These are phyloP conservation scores for Sylvilagus floridanus DNA, from an alignment of 2,797 vertebrate species.

Conservation along the genomic window DNA sequence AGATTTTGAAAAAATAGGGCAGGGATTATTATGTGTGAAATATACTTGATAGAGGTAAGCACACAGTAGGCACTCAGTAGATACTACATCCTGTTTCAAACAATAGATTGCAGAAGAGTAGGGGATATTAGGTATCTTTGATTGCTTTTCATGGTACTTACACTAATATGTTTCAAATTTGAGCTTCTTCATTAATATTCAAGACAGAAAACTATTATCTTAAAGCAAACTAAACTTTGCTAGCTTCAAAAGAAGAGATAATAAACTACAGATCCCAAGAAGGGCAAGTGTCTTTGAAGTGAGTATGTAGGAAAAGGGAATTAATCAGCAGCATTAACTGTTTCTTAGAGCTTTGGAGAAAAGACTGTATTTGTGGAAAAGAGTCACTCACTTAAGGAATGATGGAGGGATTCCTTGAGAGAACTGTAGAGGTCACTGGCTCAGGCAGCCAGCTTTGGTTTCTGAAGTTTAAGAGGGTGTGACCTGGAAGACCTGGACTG, in stretches of 20 bases:
- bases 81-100: slow-evolving; percentile 10
- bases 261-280: slow-evolving; percentile 81
- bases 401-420: slow-evolving; percentile 43
- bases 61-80: slow-evolving; percentile 59
- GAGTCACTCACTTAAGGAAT: slow-evolving; percentile 49
- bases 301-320: slow-evolving; percentile 65
- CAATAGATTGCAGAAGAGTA: background rate
- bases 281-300: slow-evolving; percentile 81
- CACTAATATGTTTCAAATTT: slow-evolving; percentile 76
- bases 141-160: slow-evolving; percentile 62
- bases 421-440: background rate
- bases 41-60: background rate
- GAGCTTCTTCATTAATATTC: slow-evolving; percentile 81
- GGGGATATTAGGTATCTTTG: slow-evolving; percentile 29
- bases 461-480: background rate
- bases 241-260: slow-evolving; percentile 83
- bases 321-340: slow-evolving; percentile 80
- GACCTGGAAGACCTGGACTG: background rate
- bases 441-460: background rate
- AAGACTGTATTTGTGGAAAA: slow-evolving; percentile 49
- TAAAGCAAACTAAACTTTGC: slow-evolving; percentile 83
- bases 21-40: background rate
- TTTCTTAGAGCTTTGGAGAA: slow-evolving; percentile 73
- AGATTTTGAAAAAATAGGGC: background rate
- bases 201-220: slow-evolving; percentile 79